Base-by-base conservation (phyloP, 2,888 invertebrate genomes). In the Ormia ochracea region DNA sequence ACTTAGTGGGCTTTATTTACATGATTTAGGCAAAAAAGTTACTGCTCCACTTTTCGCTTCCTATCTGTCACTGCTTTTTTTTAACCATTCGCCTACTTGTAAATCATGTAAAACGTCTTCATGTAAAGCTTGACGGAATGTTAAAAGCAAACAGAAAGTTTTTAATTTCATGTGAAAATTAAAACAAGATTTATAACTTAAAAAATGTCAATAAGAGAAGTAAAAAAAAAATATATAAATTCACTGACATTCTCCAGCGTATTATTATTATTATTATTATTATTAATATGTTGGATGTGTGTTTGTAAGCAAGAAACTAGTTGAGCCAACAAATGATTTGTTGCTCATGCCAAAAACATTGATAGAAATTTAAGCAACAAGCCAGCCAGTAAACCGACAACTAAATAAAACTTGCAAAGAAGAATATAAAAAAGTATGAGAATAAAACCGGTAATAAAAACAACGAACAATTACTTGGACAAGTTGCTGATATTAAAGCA, bases 391-490 rank as follows among this genome's bases (percentile, higher is more conserved):
- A 68, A 38, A 33, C 23, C 23, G 43, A 66, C 59, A 33, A 23
- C 48, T 38, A 28, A 36, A 43, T 50, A 59, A 74, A 61, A 43
- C 43, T 48, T 69, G 63, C 65, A 75, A 63, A 70, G 68, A 63
- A 74, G 65, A 72, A 31, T 52, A 48, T 17, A 19, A 41, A n/a
- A n/a, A 66, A 56, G 43, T 33, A 72, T 23, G 10, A 52, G 48
- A 33, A 65, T 33, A 70, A 72, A 79, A 80, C 80, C 80, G 80
- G 80, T 80, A 80, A 76, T 73, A 69, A 80, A 80, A 63, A 80
- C 58, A 48, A 43, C 50, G 21, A 56, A 36, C 52, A 58, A 80
- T 73, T 80, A 73, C 68, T 63, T 72, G 68, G 72, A 80, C 80
- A 76, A 80, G 76, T 80, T 72, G 48, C 68, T 63, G 36, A 56